Base-by-base conservation (phyloP, 2,888 invertebrate genomes). In the Escarpia spicata region DNA sequence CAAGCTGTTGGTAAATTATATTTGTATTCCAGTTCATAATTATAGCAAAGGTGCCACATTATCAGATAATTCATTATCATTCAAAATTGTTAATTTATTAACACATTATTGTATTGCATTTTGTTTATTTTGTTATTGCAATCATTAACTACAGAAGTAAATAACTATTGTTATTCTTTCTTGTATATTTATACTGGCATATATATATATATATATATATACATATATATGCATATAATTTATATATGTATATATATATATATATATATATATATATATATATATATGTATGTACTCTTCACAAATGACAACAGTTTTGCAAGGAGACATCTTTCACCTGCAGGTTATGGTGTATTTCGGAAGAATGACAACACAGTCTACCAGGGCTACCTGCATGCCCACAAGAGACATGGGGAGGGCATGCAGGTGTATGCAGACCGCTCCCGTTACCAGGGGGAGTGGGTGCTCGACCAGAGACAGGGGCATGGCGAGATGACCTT, bases 371-470 rank as follows among this genome's bases (percentile, higher is more conserved):
- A 94, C 92, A 94, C 93, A 43, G 93, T 95, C n/a, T 96, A 96
- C 92, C 95, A 96, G 92, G 96, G 96, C 9, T 93, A 94, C 43
- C 95, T 95, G 91, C 92, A 95, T 58, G 93, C 95, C 9, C 94
- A 96, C 93, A 94, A 94, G 91, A 93, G 95, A 43, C 96, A 96
- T 93, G 96, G 96, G 4, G 95, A 95, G 90, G 96, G 96, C 3
- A 94, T 94, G 9, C 95, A 95, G 94, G 94, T 95, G 19, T 91
- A 91, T n/a, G 15, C 9, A 9, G 91, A 96, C 94, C 96, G 96
- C 37, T 96, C 96, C 93, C 93, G 94, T 8, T 96, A 96, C 94
- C 95, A 95, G 91, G 96, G 96, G 15, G 95, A 96, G 92, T 96
- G 96, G 96, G 94, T 96, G n/a, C 93, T 94, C 92, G 96, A 96